Conservation (phyloP, 2,113 vertebrate species). For the Euleptes europaea region DNA sequence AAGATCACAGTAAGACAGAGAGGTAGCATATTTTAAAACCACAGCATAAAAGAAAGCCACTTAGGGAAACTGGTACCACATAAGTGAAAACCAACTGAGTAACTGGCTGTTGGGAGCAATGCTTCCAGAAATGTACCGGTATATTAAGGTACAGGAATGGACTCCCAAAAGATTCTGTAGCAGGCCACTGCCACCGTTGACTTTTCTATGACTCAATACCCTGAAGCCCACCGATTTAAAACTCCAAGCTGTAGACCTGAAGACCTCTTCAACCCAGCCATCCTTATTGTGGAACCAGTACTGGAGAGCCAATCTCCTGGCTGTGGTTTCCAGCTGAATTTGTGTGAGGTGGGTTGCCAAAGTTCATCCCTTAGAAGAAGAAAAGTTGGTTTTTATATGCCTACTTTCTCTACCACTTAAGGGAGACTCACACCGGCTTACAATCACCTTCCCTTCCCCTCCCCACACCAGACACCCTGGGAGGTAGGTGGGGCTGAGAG, state of each 20-base stretch:
- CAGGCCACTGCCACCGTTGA: neutral
- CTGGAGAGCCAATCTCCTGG: neutral
- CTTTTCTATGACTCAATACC: too few relatives aligned
- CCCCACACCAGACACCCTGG: too few relatives aligned
- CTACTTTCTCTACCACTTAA: too few relatives aligned
- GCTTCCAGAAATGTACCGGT: neutral
- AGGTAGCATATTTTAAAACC: neutral
- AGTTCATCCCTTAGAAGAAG: neutral
- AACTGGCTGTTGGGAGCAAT: neutral
- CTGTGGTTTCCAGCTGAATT: neutral
- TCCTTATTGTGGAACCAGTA: neutral
- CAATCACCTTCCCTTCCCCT: too few relatives aligned
- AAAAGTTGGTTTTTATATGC: too few relatives aligned
- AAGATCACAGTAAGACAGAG: neutral
- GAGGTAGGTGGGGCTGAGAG: too few relatives aligned
- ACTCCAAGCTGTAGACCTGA: too few relatives aligned
- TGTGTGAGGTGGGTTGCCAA: too few relatives aligned
- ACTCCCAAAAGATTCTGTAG: neutral
- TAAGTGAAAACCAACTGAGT: slow-evolving; percentile 11
- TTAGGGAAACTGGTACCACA: neutral
- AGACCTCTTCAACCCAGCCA: neutral
- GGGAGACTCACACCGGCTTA: too few relatives aligned
- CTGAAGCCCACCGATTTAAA: neutral
- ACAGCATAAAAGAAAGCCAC: neutral
- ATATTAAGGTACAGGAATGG: slow-evolving; percentile 19